Evolutionary conservation across 1,140 invertebrate genomes (phyloP), one percentile per base, ranked within the genome.

Genomic region (Caenorhabditis briggsae): DNA sequence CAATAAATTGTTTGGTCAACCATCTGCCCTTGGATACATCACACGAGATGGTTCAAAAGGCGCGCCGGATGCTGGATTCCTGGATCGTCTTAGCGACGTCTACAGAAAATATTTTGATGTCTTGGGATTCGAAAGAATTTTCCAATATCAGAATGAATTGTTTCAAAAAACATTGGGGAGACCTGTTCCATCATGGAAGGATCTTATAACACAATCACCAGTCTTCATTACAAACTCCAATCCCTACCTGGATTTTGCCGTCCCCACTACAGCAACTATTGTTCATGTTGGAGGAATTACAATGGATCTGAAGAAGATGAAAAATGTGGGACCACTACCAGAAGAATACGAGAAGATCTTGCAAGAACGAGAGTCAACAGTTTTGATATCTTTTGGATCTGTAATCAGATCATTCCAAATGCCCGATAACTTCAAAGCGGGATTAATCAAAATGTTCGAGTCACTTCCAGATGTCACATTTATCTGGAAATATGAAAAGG

Each of bases 331-430:
- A 14, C 16, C 12, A 8, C 46, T 78, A 23, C 43, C 70, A 23
- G 70, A 78, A 53, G 70, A 84, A n/a, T 88, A 83, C 55, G 78
- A 83, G 8, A 53, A 87, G 5, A 78, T 87, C 18, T 25, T 87
- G 50, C 9, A 50, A 12, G 58, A 70, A 58, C 25, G 83, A 46
- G 53, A 86, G 0, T 50, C 84, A 3, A 59, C 64, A 50, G 88
- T 88, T 14, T 46, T 88, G n/a, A 85, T 88, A 6, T 88, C 88
- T 33, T 88, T 88, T 85, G 88, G 88, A 78, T 88, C 88, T 18
- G 78, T 88, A 16, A 82, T 78, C 70, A 78, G 46, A 23, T 78
- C 70, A 11, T 50, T 53, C 50, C 46, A 78, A 41, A 78, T 78
- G 70, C 70, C 70, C 0, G 70, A 78, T 2, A 50, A 78, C 20